Conservation (phyloP, 1,140 invertebrate genomes). For the Calephelis virginiensis region DNA sequence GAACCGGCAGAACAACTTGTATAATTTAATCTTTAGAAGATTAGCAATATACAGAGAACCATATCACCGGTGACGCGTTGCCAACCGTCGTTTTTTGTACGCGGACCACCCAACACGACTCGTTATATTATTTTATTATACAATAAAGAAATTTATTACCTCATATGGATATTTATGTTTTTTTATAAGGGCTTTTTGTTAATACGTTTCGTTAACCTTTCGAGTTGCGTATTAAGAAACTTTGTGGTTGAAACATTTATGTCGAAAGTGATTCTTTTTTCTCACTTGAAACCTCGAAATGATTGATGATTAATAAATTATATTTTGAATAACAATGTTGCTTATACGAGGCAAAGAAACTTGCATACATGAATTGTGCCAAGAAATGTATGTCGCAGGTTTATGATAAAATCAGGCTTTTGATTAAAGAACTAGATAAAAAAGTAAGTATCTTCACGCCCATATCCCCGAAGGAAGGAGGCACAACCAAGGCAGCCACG, state of each 20-base stretch:
- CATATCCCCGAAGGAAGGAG: too few species aligned
- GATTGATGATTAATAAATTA: conserved; percentile 21
- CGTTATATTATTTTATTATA: conserved; percentile 75
- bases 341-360: neutral
- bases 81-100: conserved; percentile 46
- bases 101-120: conserved; percentile 68
- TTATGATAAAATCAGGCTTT: too few species aligned
- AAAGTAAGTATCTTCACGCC: too few species aligned
- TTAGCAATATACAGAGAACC: too few species aligned
- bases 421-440: too few species aligned
- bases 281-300: conserved; percentile 6
- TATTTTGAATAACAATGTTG: conserved; percentile 21
- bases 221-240: conserved; percentile 31
- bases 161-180: conserved; percentile 74
- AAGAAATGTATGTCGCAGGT: too few species aligned
- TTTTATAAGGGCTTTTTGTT: conserved; percentile 71
- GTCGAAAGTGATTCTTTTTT: conserved; percentile 13
- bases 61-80: conserved; percentile 41
- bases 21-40: too few species aligned
- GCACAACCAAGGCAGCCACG: too few species aligned
- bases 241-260: conserved; percentile 21
- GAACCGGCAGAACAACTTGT: too few species aligned
- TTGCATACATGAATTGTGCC: neutral
- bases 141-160: conserved; percentile 77
- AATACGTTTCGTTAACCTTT: conserved; percentile 52